Evolutionary conservation across 2,113 vertebrate species (phyloP).

Genomic region (Dinomys branickii): DNA sequence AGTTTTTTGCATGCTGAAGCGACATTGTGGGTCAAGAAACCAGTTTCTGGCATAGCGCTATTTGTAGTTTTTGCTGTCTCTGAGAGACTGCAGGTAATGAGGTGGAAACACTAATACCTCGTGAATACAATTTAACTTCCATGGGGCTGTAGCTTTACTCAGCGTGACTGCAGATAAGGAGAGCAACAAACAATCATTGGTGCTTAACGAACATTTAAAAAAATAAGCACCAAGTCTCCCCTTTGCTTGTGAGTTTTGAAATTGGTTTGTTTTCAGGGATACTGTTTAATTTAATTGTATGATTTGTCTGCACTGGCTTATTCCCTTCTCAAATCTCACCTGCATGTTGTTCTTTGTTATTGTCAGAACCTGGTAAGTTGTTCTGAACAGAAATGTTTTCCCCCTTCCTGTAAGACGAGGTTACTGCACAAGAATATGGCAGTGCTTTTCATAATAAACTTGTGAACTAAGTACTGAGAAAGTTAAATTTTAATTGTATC

Average conservation of each 20-base stretch:
- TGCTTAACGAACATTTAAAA: conserved; percentile 91
- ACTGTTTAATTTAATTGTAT: conserved; percentile 92
- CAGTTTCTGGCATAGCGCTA: conserved; percentile 92
- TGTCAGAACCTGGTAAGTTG: conserved; percentile 89
- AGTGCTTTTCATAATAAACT: conserved; percentile 93
- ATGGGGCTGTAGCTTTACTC: conserved; percentile 92
- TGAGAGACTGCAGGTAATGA: conserved; percentile 91
- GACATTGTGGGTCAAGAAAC: conserved; percentile 90
- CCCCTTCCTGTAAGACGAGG: conserved; percentile 86
- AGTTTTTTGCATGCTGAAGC: conserved; percentile 93
- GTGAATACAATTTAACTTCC: conserved; percentile 91
- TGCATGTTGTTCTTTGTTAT: conserved; percentile 86
- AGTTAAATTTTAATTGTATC: conserved; percentile 87
- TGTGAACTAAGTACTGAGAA: conserved; percentile 90
- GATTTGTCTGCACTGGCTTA: conserved; percentile 88
- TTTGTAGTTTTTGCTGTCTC: conserved; percentile 94
- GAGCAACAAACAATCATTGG: conserved; percentile 92
- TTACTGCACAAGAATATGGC: conserved; percentile 88
- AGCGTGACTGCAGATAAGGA: conserved; percentile 95
- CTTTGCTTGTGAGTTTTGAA: conserved; percentile 88
- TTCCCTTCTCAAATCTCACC: conserved; percentile 83
- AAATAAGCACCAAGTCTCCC: conserved; percentile 87
- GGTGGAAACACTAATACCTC: conserved; percentile 92
- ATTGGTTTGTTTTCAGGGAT: conserved; percentile 91
- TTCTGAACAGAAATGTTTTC: conserved; percentile 87